Conservation (phyloP, 2,888 invertebrate species). For the Ectemnius lituratus region DNA sequence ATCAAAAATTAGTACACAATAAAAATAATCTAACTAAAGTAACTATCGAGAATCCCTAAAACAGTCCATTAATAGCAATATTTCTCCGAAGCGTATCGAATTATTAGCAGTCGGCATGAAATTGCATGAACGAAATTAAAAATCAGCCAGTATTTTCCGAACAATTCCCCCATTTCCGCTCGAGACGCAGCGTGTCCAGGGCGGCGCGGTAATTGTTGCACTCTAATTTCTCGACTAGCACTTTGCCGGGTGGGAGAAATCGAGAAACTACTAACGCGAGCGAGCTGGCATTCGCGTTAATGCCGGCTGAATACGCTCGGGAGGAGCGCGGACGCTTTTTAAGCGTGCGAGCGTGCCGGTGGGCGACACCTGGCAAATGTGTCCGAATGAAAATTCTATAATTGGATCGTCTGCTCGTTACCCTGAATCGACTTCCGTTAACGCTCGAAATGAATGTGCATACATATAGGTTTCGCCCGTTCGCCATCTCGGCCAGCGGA, state of each 20-base stretch:
- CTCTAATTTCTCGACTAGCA: constrained; percentile 53
- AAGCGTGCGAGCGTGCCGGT: constrained; percentile 51
- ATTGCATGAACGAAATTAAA: neutral
- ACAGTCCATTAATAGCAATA: too few relatives aligned
- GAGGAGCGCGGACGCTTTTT: constrained; percentile 41
- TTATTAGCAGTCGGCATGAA: neutral
- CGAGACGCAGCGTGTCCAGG: constrained; percentile 21
- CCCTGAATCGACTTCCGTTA: constrained; percentile 71
- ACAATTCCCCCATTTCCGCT: constrained; percentile 20
- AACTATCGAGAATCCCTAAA: too few relatives aligned
- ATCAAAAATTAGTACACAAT: too few relatives aligned
- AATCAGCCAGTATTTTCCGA: constrained; percentile 14
- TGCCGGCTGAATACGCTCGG: constrained; percentile 17
- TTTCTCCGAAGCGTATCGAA: too few relatives aligned
- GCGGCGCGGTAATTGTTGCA: constrained; percentile 44
- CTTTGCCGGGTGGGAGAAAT: constrained; percentile 33
- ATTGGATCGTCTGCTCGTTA: constrained; percentile 72
- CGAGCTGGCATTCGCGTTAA: constrained; percentile 31
- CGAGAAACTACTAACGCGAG: constrained; percentile 34
- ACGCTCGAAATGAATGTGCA: constrained; percentile 57
- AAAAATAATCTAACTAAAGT: too few relatives aligned
- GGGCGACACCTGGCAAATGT: constrained; percentile 59
- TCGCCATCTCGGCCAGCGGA: neutral
- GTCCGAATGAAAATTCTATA: constrained; percentile 72
- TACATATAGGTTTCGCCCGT: constrained; percentile 40